Percentiles rank a stretch among this genome's conserved stretches.
Conservation (phyloP, 1,140 invertebrate species). For the Aphelinus certus region DNA sequence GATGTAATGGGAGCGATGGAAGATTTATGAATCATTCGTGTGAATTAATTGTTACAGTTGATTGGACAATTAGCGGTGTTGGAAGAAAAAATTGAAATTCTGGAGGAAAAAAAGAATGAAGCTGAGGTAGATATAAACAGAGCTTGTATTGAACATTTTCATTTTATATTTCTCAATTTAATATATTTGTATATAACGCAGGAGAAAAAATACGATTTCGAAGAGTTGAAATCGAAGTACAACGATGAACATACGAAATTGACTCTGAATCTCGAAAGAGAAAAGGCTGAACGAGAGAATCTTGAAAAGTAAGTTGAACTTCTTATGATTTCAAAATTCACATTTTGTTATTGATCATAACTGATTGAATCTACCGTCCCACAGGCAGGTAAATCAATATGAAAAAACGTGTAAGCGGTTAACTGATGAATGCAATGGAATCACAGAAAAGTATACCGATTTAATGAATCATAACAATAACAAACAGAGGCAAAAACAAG, state of each 20-base stretch:
- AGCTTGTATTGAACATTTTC: too few species aligned
- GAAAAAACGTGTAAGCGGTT: conserved; percentile 47
- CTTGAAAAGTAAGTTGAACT: conserved; percentile 47
- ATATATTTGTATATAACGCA: conserved; percentile 14
- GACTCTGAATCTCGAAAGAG: conserved; percentile 49
- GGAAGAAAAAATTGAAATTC: conserved; percentile 41
- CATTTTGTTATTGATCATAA: neutral
- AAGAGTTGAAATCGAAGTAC: conserved; percentile 45
- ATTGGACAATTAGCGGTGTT: conserved; percentile 46
- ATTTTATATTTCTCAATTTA: conserved; percentile 1
- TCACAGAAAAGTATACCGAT: conserved; percentile 70
- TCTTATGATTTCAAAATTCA: neutral
- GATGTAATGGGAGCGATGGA: neutral
- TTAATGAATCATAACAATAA: conserved; percentile 75
- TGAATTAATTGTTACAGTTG: conserved; percentile 44
- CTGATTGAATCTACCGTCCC: conserved; percentile 27
- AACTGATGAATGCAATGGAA: conserved; percentile 65
- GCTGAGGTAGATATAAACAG: conserved; percentile 37
- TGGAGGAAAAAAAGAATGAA: conserved; percentile 42
- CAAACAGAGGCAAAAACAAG: conserved; percentile 75
- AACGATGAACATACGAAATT: conserved; percentile 40
- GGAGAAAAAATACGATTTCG: conserved; percentile 41
- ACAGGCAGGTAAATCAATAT: conserved; percentile 50
- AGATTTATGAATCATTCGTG: neutral
- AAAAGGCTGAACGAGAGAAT: conserved; percentile 45